These are phyloP conservation scores for Alouatta palliata DNA, from an alignment of 2,113 vertebrate species.

Conservation along the genomic window DNA sequence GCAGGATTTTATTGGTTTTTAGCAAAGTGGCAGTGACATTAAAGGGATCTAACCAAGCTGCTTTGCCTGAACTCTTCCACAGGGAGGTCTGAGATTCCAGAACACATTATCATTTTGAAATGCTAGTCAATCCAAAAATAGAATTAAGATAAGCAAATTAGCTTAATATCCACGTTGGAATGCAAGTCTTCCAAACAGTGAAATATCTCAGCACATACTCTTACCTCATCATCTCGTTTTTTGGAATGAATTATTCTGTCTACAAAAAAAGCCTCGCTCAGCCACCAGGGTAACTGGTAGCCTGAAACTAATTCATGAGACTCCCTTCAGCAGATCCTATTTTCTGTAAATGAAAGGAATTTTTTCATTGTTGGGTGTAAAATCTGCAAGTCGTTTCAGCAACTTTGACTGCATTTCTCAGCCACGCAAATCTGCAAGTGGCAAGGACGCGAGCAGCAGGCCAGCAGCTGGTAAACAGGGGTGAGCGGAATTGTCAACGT, in stretches of 20 bases:
- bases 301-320: not conserved
- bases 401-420: not conserved
- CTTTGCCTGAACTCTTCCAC: not conserved
- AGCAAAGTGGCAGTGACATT: not conserved
- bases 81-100: conserved; percentile 55
- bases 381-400: conserved; percentile 24
- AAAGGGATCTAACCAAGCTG: not conserved
- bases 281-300: not conserved
- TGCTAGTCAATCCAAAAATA: conserved; percentile 57
- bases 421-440: not conserved
- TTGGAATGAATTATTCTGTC: conserved; percentile 38
- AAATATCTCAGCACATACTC: conserved; percentile 53
- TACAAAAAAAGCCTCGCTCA: not conserved
- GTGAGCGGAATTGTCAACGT: not conserved
- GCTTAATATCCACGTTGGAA: conserved; percentile 60
- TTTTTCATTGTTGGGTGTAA: conserved; percentile 3
- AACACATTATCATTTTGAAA: conserved; percentile 57
- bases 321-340: not conserved
- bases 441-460: not conserved
- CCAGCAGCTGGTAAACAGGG: not conserved
- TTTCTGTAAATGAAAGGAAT: conserved; percentile 1
- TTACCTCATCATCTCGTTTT: conserved; percentile 53
- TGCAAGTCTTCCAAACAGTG: conserved; percentile 55
- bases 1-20: not conserved
- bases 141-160: conserved; percentile 71